Base-by-base conservation (phyloP, 2,797 vertebrate species). In the Sphaeramia orbicularis region DNA sequence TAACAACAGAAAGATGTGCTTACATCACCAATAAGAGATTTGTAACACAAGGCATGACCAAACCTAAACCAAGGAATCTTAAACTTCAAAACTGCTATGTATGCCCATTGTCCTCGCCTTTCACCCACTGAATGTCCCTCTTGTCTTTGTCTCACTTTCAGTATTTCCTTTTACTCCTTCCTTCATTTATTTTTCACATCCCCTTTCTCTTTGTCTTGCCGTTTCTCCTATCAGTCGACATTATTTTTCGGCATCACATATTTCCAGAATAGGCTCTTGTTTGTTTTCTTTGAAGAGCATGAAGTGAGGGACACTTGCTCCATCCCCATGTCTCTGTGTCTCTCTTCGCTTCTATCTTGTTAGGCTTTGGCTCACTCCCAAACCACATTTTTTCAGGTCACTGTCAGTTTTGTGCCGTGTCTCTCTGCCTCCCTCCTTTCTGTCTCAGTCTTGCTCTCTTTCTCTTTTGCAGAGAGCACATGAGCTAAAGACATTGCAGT, bases 401-500 rank as follows among this genome's bases (percentile, higher is more conserved):
- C 21, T 60, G 19, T 80, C 74, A 68, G 35, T 80, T 70, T 55
- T 36, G 3, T 42, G 47, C 57, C 66, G 0, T 51, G 10, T 61
- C 12, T 52, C 54, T 48, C 12, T 30, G 5, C 21, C 51, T 55
- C 18, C 21, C 10, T 12, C 42, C 14, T 12, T 10, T 27, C 9
- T 10, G 37, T 32, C 61, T 27, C 61, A 45, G 9, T 19, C 24
- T 37, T 13, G 52, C 42, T 40, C 16, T 37, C 43, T 42, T 36
- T 24, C 24, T 59, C 43, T 45, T 32, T 65, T 63, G 45, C 76
- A 50, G 54, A 44, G 51, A 79, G 71, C 42, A 66, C 70, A 67
- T 43, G 76, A 59, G 72, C 72, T 63, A 32, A 69, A 81, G 75
- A 71, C 63, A 36, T 62, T 69, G 74, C 82, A 54, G 84, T 63